Conservation (phyloP, 1,140 invertebrate species). For the Vanessa atalanta region DNA sequence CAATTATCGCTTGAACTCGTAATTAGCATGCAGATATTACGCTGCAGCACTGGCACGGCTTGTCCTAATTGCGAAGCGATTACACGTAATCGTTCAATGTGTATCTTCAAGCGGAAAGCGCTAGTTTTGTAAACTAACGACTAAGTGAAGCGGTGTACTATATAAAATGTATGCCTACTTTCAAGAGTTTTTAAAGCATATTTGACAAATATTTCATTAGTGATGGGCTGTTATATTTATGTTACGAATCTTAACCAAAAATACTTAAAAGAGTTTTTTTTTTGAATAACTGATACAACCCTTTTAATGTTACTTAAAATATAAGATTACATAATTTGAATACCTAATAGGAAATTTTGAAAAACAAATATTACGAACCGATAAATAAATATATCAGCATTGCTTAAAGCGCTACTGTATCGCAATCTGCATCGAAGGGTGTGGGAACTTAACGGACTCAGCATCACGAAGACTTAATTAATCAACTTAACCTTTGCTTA, state of each 20-base stretch:
- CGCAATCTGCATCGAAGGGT: conserved; percentile 39
- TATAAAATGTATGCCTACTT: no score
- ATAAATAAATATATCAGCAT: neutral
- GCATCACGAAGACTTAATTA: conserved; percentile 54
- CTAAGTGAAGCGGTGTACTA: neutral
- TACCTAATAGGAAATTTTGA: no score
- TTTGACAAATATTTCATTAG: no score
- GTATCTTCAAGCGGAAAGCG: conserved; percentile 54
- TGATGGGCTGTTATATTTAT: no score
- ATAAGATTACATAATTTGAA: no score
- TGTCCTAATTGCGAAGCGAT: conserved; percentile 68
- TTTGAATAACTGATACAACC: no score
- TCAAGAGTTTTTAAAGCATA: no score
- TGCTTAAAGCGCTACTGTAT: conserved; percentile 26
- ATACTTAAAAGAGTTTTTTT: no score
- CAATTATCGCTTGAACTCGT: conserved; percentile 70
- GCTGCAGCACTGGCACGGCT: conserved; percentile 53
- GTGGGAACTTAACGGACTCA: conserved; percentile 45
- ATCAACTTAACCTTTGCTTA: conserved; percentile 36
- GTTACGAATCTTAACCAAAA: no score
- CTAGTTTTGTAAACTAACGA: conserved; percentile 34
- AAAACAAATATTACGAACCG: neutral
- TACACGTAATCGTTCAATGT: conserved; percentile 60
- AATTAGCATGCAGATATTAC: conserved; percentile 68
- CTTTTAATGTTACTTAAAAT: no score